A percentile compares a stretch with the other conserved stretches of the same genome.
phyloP scores from a whole-genome alignment of 2,797 vertebrate species.

The Odontamblyopus rebecca region DNA sequence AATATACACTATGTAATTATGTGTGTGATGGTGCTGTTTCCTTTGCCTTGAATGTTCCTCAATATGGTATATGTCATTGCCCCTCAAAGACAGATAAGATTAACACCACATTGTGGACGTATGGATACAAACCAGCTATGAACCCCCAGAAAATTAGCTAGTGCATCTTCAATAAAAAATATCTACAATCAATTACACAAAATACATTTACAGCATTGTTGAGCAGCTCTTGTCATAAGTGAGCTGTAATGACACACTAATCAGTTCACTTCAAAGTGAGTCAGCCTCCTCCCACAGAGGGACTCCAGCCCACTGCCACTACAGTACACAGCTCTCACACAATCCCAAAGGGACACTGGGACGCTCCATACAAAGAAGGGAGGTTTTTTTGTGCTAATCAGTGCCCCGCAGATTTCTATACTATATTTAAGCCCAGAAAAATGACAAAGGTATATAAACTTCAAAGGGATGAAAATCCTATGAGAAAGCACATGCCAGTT shows the following conservation, averaged over 20 bases:
- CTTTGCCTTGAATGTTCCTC: too few relatives aligned
- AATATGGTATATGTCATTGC: too few relatives aligned
- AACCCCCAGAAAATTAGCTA: too few relatives aligned
- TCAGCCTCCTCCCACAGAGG: conserved; percentile 8
- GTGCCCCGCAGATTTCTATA: neutral
- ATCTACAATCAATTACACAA: neutral
- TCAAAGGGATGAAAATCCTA: neutral
- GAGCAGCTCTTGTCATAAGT: conserved; percentile 14
- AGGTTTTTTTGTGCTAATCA: neutral
- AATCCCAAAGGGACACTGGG: conserved; percentile 4
- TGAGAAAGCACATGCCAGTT: neutral
- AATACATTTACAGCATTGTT: neutral
- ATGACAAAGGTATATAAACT: neutral
- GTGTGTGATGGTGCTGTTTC: too few relatives aligned
- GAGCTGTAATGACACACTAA: conserved; percentile 37
- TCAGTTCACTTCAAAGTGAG: conserved; percentile 21
- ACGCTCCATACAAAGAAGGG: neutral
- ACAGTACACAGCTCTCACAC: conserved; percentile 1
- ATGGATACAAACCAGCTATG: too few relatives aligned
- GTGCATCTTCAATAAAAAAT: too few relatives aligned
- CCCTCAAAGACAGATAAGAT: too few relatives aligned
- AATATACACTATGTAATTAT: too few relatives aligned
- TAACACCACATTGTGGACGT: too few relatives aligned
- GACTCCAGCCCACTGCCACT: conserved; percentile 9
- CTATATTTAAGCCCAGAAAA: neutral